Evolutionary conservation across 2,888 invertebrate species (phyloP), one percentile per base, ranked within the genome.

Genomic region (Therioaphis trifolii): DNA sequence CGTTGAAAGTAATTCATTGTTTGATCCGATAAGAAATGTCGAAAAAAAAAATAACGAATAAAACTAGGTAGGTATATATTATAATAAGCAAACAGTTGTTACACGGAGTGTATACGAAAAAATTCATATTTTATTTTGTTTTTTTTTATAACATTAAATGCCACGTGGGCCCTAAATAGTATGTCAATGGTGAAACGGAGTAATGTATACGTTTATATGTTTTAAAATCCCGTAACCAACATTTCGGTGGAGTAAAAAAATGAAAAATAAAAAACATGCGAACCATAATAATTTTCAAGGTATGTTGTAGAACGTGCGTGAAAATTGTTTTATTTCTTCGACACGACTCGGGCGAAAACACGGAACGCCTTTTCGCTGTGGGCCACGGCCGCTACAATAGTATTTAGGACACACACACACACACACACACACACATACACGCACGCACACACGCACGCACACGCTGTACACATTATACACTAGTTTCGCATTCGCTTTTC

Each of bases 241-340:
- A 40, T 76, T 75, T 75, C n/a, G 29, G 14, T 61, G 29, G 35
- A 24, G 58, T 2, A 12, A 74, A 55, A 55, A 74, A 40, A 75
- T 24, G 12, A 52, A 18, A 52, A 18, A 61, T 1, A 61, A 14
- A 61, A 14, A 63, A 76, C 76, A 76, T 29, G 76, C 76, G 43
- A 63, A 76, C 63, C 76, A 29, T 76, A 76, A 71, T 71, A 68
- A 74, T 76, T 76, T n/a, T 76, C 46, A 46, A n/a, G 63, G 61
- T 46, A 76, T 49, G 76, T 76, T 76, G 46, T 4, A 15, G 76
- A 76, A 55, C 68, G 78, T 68, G 78, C 68, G 68, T 78, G 52
- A 66, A 68, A 78, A 78, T 78, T 68, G 68, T 78, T 78, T 78
- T 78, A 68, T 78, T 78, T 68, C 35, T 68, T n/a, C 68, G 78